phyloP scores from a whole-genome alignment of 2,888 invertebrate species.

The Drosophila siamana region DNA sequence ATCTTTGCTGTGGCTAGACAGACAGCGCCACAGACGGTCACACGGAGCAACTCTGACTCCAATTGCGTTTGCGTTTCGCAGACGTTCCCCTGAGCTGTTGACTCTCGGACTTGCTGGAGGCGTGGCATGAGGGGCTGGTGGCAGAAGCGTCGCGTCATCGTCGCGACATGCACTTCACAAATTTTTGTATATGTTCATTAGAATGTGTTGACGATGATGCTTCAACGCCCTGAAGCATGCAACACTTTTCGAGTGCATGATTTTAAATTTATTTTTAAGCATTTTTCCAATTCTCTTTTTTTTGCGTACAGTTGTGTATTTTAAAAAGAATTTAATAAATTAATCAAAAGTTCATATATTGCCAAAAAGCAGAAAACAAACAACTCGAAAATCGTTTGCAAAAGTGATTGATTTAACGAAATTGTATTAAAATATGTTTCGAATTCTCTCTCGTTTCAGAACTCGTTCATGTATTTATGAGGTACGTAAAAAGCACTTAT shows the following conservation, averaged over 20 bases:
- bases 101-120: conserved; percentile 8
- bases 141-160: conserved; percentile 75
- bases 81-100: conserved; percentile 39
- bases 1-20: conserved; percentile 75
- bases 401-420: too few relatives aligned
- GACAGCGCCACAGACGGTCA: conserved; percentile 59
- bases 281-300: background rate
- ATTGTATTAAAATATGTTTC: conserved; percentile 6
- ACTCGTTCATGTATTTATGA: conserved; percentile 70
- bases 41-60: conserved; percentile 40
- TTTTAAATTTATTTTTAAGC: conserved; percentile 40
- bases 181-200: conserved; percentile 69
- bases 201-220: conserved; percentile 63
- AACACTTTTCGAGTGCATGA: conserved; percentile 60
- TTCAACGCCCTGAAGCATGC: conserved; percentile 75
- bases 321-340: too few relatives aligned
- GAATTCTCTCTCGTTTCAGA: conserved; percentile 62
- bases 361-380: background rate
- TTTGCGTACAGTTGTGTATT: conserved; percentile 35
- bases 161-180: conserved; percentile 77
- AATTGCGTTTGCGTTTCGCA: conserved; percentile 37
- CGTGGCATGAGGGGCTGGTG: conserved; percentile 25
- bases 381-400: too few relatives aligned
- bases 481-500: conserved; percentile 53
- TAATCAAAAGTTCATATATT: background rate